Base-by-base conservation (phyloP, 2,888 invertebrate species). In the Bugulina stolonifera region DNA sequence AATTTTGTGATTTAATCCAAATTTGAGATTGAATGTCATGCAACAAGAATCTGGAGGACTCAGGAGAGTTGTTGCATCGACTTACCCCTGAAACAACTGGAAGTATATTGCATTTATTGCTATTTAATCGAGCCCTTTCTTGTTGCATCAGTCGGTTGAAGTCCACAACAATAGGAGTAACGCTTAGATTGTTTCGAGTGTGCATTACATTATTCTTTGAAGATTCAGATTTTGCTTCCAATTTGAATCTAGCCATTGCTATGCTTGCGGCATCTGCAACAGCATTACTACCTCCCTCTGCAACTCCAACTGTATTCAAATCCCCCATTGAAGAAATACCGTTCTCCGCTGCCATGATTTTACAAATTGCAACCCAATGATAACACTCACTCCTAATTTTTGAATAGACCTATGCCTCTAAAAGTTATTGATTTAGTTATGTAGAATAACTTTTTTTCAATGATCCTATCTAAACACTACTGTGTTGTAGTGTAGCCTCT, bases 151-250 rank as follows among this genome's bases (percentile, higher is more conserved):
- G 74, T 72, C 81, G 75, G 35, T 78, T 75, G 72, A 81, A 78
- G 74, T 81, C 80, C 1, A 81, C 78, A n/a, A 81, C 76, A n/a
- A 81, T 76, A 32, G 81, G 80, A 57, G 76, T 78, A 5, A 76
- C 79, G 27, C 74, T 75, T 3, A 80, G 76, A 18, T 43, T 43
- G 43, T 43, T 43, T 10, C 10, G 10, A 10, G 43, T 43, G 10
- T 10, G 18, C 18, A 18, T 43, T 43, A 10, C 43, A 10, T 10
- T 10, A 43, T 43, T 43, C 18, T 18, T 43, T n/a, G n/a, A n/a
- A n/a, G n/a, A n/a, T n/a, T n/a, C n/a, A n/a, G n/a, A n/a, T 43
- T 43, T 43, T 10, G 43, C 10, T 43, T 43, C 43, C 18, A 43
- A 43, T 43, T 43, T 43, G 18, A 43, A 43, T 43, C 43, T 43